Conservation (phyloP, 2,113 vertebrate species). For the Talpa occidentalis region DNA sequence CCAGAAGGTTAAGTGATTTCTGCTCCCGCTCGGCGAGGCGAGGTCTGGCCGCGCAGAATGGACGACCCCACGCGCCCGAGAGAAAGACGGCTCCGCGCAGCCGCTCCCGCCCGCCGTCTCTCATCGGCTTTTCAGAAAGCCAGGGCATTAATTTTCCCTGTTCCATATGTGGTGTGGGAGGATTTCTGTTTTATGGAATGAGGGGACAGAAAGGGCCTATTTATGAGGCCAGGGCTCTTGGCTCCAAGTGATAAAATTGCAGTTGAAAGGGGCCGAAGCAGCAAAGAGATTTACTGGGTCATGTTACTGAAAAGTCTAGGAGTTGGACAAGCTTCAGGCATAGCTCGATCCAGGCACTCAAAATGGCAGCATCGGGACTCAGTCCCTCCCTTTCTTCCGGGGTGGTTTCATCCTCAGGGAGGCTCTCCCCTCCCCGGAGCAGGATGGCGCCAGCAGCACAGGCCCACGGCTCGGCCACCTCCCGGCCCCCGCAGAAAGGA, state of each 20-base stretch:
- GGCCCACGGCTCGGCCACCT: not conserved
- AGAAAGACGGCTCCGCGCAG: rapidly evolving
- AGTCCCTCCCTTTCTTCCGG: not conserved
- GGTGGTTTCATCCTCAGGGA: not conserved
- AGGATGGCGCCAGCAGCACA: not conserved
- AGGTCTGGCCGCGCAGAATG: not conserved
- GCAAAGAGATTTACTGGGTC: not conserved
- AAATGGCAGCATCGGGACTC: not conserved
- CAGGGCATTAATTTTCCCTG: not conserved
- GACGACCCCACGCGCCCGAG: not conserved
- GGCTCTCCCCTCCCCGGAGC: not conserved
- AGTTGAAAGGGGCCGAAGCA: not conserved
- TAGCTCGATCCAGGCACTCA: not conserved
- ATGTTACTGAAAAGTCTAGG: not conserved
- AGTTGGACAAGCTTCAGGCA: not conserved
- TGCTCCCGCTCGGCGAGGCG: not conserved
- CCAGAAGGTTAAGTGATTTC: not conserved
- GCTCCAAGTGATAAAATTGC: not conserved
- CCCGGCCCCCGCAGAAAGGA: not conserved
- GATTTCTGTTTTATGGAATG: not conserved
- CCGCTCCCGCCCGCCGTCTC: not conserved
- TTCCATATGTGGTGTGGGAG: rapidly evolving
- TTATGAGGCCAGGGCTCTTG: not conserved
- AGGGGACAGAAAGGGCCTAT: not conserved
- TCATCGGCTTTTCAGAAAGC: not conserved